These are phyloP conservation scores for Urocynchramus pylzowi DNA, from an alignment of 2,113 vertebrate species.

Conservation along the genomic window DNA sequence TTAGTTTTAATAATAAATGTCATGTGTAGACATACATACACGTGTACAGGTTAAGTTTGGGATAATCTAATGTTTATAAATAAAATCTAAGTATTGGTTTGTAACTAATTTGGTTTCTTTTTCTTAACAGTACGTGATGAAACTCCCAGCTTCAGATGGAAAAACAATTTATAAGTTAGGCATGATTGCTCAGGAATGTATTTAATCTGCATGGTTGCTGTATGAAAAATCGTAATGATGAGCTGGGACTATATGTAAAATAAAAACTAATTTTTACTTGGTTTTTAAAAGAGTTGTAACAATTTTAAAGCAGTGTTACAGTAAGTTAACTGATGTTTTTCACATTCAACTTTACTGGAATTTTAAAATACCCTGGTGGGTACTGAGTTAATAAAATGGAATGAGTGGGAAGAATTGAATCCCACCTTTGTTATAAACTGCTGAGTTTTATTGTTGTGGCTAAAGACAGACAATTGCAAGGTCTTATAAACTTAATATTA, in stretches of 20 bases:
- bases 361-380: background rate
- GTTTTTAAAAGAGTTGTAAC: background rate
- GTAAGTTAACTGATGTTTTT: background rate
- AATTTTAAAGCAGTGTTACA: background rate
- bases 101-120: background rate
- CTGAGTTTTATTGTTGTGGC: background rate
- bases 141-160: constrained; percentile 38
- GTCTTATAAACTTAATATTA: background rate
- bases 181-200: background rate
- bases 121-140: constrained; percentile 44
- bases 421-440: background rate
- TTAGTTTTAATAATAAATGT: background rate
- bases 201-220: background rate
- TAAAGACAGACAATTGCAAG: background rate
- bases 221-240: background rate
- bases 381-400: background rate
- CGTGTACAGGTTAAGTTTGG: background rate
- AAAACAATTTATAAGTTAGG: constrained; percentile 43
- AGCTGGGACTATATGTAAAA: background rate
- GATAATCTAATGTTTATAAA: background rate
- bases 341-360: background rate
- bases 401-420: background rate
- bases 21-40: background rate
- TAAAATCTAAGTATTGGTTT: background rate
- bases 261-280: background rate